These are phyloP conservation scores for Meiosimyza platycephala DNA, from an alignment of 2,888 invertebrate genomes.

Conservation along the genomic window DNA sequence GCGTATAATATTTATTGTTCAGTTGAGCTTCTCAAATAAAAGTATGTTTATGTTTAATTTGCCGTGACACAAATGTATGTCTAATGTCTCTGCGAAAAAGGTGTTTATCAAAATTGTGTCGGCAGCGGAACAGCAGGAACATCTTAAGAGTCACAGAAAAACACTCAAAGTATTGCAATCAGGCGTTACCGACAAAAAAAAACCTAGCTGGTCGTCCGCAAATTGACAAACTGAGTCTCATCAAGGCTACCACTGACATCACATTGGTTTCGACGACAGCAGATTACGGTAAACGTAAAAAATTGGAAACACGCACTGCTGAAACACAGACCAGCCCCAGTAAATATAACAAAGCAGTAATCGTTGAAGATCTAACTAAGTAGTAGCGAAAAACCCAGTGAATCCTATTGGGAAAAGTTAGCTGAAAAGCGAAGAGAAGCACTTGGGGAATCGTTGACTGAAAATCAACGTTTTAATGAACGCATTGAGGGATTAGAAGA, in stretches of 20 bases:
- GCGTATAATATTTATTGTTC: too few species aligned
- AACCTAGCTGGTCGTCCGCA: conserved; percentile 78
- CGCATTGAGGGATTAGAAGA: conserved; percentile 67
- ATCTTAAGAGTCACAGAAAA: conserved; percentile 72
- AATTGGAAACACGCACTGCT: conserved; percentile 60
- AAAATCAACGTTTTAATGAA: conserved; percentile 74
- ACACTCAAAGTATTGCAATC: conserved; percentile 81
- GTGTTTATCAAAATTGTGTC: too few species aligned
- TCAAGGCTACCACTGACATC: conserved; percentile 63
- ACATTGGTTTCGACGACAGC: conserved; percentile 51
- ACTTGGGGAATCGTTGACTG: conserved; percentile 77
- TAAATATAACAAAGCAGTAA: conserved; percentile 63
- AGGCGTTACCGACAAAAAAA: conserved; percentile 78
- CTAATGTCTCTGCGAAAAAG: too few species aligned
- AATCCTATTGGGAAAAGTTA: conserved; percentile 80
- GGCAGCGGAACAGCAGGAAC: too few species aligned
- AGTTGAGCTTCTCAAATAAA: too few species aligned
- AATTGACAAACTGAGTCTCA: conserved; percentile 71
- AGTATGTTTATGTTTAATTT: too few species aligned
- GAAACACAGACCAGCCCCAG: conserved; percentile 67
- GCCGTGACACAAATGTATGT: too few species aligned
- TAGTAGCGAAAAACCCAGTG: conserved; percentile 76
- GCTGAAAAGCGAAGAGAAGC: conserved; percentile 80
- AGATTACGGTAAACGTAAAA: conserved; percentile 67
- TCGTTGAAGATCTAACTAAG: conserved; percentile 77